Conservation (phyloP, 1,140 invertebrate genomes). For the Tribolium castaneum region DNA sequence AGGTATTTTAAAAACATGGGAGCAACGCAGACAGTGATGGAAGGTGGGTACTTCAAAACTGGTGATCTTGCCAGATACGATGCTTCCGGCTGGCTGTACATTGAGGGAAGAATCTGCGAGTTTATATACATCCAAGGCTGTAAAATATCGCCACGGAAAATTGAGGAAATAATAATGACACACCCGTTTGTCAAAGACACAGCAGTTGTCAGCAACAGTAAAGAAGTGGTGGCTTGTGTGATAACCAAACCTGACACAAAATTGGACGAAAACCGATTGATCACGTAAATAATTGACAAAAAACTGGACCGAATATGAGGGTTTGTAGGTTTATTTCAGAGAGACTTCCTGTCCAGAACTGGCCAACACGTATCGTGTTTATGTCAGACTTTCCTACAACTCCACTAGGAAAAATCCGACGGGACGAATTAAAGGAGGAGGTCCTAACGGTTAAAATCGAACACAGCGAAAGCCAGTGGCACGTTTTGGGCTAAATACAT, state of each 20-base stretch:
- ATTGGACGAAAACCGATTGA: slow-evolving; percentile 38
- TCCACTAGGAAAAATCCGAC: slow-evolving; percentile 46
- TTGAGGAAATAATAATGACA: slow-evolving; percentile 74
- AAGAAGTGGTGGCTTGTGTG: slow-evolving; percentile 64
- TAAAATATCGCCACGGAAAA: slow-evolving; percentile 64
- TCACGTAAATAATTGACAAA: slow-evolving; percentile 30
- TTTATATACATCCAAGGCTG: slow-evolving; percentile 59
- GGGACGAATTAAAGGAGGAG: slow-evolving; percentile 43
- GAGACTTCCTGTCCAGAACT: slow-evolving; percentile 1
- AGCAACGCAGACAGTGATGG: slow-evolving; percentile 40
- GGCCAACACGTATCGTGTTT: slow-evolving; percentile 44
- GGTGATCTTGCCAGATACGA: slow-evolving; percentile 78
- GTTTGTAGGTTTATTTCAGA: slow-evolving; percentile 44
- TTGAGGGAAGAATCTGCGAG: slow-evolving; percentile 78
- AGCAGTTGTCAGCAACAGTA: slow-evolving; percentile 75
- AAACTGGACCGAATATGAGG: not conserved
- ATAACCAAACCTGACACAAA: slow-evolving; percentile 43
- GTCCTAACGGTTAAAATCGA: slow-evolving; percentile 48
- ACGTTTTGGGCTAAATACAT: not conserved
- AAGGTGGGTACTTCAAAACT: slow-evolving; percentile 72
- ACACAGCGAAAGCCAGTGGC: slow-evolving; percentile 44
- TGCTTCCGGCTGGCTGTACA: slow-evolving; percentile 71
- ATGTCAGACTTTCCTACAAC: slow-evolving; percentile 50
- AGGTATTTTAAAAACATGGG: slow-evolving; percentile 55
- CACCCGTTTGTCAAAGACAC: slow-evolving; percentile 75